Conservation (phyloP, 1,140 invertebrate species). For the Vollenhovia emeryi region DNA sequence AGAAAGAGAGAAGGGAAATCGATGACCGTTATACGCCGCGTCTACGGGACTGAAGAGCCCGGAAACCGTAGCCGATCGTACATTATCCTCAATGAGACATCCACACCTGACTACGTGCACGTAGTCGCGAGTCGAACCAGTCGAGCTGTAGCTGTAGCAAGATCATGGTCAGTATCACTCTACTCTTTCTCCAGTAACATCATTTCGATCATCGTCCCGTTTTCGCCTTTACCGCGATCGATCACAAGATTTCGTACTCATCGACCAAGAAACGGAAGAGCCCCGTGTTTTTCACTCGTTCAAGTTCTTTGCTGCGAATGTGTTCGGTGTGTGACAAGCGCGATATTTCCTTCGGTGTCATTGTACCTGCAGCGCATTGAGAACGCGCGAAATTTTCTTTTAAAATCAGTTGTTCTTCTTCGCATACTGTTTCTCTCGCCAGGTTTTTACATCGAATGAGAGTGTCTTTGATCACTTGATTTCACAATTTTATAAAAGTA, state of each 20-base stretch:
- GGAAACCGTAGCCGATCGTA: slow-evolving; percentile 67
- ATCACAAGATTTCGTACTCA: neutral
- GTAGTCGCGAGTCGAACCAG: neutral
- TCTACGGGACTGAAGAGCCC: slow-evolving; percentile 41
- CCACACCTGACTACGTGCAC: slow-evolving; percentile 58
- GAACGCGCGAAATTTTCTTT: neutral
- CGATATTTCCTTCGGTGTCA: neutral
- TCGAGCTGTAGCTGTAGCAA: slow-evolving; percentile 59
- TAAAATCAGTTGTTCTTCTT: too few relatives aligned
- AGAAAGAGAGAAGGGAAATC: slow-evolving; percentile 70
- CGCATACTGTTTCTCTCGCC: too few relatives aligned
- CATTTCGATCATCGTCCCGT: neutral
- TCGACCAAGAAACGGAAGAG: too few relatives aligned
- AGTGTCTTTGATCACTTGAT: too few relatives aligned
- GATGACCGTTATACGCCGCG: slow-evolving; percentile 77
- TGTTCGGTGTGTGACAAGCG: neutral
- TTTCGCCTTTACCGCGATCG: neutral
- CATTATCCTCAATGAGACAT: slow-evolving; percentile 70
- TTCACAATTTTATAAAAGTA: neutral
- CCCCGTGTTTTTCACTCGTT: neutral
- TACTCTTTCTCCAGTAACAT: slow-evolving; percentile 1
- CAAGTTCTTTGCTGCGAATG: neutral
- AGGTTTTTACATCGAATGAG: too few relatives aligned
- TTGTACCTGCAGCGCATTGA: neutral
- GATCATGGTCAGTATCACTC: slow-evolving; percentile 73